These are phyloP conservation scores for Oscheius sp. DNA, from an alignment of 2,888 invertebrate genomes.

Conservation along the genomic window DNA sequence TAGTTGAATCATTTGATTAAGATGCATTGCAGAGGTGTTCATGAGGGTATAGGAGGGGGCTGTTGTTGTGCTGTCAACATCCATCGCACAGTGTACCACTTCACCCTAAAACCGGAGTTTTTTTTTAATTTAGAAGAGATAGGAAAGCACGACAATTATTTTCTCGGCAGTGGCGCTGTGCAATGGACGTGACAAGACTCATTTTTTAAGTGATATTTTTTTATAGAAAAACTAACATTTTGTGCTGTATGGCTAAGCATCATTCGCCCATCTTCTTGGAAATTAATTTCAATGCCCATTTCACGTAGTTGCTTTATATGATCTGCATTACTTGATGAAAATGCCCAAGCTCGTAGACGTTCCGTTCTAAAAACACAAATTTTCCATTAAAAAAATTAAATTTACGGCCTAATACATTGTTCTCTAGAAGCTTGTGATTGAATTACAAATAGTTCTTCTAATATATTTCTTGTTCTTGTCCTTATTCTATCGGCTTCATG, in stretches of 20 bases:
- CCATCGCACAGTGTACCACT: conserved; percentile 53
- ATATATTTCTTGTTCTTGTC: conserved; percentile 54
- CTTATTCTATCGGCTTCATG: conserved; percentile 52
- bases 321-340: conserved; percentile 84
- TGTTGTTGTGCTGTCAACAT: conserved; percentile 37
- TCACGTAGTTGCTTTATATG: conserved; percentile 87
- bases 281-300: conserved; percentile 94
- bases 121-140: neutral
- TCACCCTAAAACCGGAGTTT: conserved; percentile 49
- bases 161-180: conserved; percentile 3
- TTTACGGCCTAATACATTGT: conserved; percentile 51
- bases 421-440: conserved; percentile 22
- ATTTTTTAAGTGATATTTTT: too few species aligned
- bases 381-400: neutral
- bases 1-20: conserved; percentile 34
- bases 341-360: conserved; percentile 75
- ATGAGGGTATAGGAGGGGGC: neutral
- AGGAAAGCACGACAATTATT: neutral
- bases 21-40: conserved; percentile 24
- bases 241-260: conserved; percentile 83
- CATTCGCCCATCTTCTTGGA: conserved; percentile 88
- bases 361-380: conserved; percentile 49
- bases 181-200: conserved; percentile 6
- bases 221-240: conserved; percentile 25
- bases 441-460: conserved; percentile 48